Evolutionary conservation across 2,113 vertebrate genomes (phyloP).

Genomic region (Psittacus erithacus): DNA sequence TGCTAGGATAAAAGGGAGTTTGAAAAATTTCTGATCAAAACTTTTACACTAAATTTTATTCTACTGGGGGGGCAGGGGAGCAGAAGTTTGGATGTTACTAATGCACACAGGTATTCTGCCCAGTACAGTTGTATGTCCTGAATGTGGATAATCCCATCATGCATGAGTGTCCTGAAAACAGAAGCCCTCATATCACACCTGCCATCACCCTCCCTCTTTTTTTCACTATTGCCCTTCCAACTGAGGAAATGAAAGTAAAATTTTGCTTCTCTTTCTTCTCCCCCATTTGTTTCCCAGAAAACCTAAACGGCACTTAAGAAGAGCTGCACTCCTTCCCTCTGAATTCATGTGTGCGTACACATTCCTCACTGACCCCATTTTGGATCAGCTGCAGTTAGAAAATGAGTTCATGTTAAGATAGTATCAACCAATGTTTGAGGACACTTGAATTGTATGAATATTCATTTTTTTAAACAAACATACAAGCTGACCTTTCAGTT

Average conservation of each 20-base stretch:
- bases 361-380: not conserved
- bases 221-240: not conserved
- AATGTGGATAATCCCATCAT: not conserved
- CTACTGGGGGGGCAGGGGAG: not conserved
- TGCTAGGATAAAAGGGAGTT: not conserved
- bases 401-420: not conserved
- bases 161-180: not conserved
- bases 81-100: not conserved
- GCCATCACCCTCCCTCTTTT: not conserved
- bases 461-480: not conserved
- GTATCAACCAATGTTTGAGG: not conserved
- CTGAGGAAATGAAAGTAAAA: not conserved
- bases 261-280: not conserved
- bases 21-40: not conserved
- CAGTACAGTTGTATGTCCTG: not conserved
- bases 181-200: not conserved
- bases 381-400: not conserved
- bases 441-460: not conserved
- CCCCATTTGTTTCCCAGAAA: not conserved
- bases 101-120: not conserved
- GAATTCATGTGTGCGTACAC: fast-evolving
- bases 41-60: not conserved
- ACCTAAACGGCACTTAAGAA: not conserved
- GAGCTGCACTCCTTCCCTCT: not conserved
- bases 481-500: not conserved